phyloP scores from a whole-genome alignment of 92 coral and sea anemone genomes.

The Actinernus sp. region DNA sequence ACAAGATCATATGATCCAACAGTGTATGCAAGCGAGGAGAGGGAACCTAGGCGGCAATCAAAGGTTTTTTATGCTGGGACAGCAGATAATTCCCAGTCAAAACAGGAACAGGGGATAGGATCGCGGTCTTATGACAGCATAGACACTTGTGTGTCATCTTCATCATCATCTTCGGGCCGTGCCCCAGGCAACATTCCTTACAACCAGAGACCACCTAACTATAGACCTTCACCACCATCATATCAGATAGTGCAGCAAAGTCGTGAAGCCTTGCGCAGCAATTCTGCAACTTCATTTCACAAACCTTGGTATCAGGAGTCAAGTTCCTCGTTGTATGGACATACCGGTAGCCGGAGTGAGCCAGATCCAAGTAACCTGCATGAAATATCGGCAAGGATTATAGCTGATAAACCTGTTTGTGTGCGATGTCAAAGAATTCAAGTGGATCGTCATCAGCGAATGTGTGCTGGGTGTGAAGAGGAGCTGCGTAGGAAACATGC shows the following conservation, averaged over 20 bases:
- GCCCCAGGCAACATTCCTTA: background rate
- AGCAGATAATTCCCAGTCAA: background rate
- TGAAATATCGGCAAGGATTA: conserved; percentile 63
- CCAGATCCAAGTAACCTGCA: conserved; percentile 56
- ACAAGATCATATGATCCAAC: conserved; percentile 27
- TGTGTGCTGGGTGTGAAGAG: conserved; percentile 77
- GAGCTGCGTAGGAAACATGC: conserved; percentile 22
- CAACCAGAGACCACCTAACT: conserved; percentile 5
- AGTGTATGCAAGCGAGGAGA: conserved; percentile 22
- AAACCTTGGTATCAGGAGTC: conserved; percentile 53
- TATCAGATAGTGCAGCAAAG: conserved; percentile 28
- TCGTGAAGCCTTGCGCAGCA: conserved; percentile 30
- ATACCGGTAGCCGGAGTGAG: background rate
- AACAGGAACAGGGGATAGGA: background rate
- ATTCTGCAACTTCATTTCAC: conserved; percentile 24
- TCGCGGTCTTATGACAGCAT: conserved; percentile 2
- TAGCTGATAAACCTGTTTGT: conserved; percentile 77
- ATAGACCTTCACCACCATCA: conserved; percentile 70
- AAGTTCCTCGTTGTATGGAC: conserved; percentile 14
- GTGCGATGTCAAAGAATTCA: conserved; percentile 63
- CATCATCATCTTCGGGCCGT: background rate
- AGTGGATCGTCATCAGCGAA: conserved; percentile 64
- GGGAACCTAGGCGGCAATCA: conserved; percentile 11
- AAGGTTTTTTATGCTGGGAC: conserved; percentile 29
- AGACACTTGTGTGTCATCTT: conserved; percentile 1